Evolutionary conservation across 2,888 invertebrate species (phyloP), one percentile per base, ranked within the genome.

Genomic region (Eucera pruinosa): DNA sequence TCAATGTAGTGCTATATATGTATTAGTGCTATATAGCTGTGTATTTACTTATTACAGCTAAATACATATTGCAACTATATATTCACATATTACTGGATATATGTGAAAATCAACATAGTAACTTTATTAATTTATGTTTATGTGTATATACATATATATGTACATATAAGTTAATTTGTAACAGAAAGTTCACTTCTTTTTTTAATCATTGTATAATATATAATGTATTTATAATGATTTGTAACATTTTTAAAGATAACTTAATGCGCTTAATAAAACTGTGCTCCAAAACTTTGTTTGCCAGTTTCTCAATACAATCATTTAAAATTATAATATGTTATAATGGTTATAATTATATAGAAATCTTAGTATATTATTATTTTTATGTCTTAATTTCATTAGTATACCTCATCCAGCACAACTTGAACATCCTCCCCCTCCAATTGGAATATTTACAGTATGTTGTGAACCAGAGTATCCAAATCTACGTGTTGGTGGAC

Each of bases 381-480:
- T 6, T 11, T 1, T 23, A 13, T 13, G 1, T 61, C n/a, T 30
- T 0, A 18, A 20, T 4, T 25, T 15, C 27, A 0, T 5, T 3
- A 15, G 3, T n/a, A n/a, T 33, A 23, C 33, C 50, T 82, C 62
- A 79, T 52, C 84, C 54, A 6, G 82, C 64, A 47, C 90, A 91
- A 69, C 89, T 90, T 39, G 84, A 85, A 54, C 91, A 90, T 15
- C 90, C 90, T 41, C 89, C 90, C 13, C 90, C 90, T 41, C 89
- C 90, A 23, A 88, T 78, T 6, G 89, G 89, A 52, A 89, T 57
- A 47, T 78, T 65, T 13, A 87, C 74, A 6, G 62, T 68, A 7
- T 81, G 64, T 18, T 83, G 71, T 20, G 81, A 75, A 61, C 89
- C 87, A 15, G 83, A 82, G 68, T 88, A 82, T 18, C 88, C 89